A percentile compares a stretch with the other conserved stretches of the same genome.
Conservation (phyloP, 53 echinoderm and acorn worm genomes). For the Stichopus horrens region DNA sequence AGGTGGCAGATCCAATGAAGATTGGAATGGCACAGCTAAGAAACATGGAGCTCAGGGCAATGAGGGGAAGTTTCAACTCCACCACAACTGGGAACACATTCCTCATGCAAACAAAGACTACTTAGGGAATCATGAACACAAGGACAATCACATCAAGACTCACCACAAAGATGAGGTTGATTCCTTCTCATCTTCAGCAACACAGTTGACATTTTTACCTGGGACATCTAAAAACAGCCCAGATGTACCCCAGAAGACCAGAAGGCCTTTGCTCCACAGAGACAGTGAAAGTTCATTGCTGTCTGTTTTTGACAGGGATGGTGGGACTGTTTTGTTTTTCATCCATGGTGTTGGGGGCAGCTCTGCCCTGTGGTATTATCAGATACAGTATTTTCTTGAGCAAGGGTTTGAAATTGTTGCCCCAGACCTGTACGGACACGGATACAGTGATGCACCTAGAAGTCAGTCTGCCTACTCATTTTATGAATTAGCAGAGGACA, state of each 20-base stretch:
- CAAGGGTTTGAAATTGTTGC: constrained; percentile 83
- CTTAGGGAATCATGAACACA: neutral
- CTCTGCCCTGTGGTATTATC: constrained; percentile 78
- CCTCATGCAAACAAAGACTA: neutral
- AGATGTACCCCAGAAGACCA: neutral
- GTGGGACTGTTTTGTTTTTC: constrained; percentile 78
- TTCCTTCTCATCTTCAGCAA: neutral
- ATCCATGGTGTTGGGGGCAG: constrained; percentile 93
- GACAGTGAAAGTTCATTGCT: constrained; percentile 56
- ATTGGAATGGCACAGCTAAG: neutral
- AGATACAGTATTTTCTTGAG: constrained; percentile 70
- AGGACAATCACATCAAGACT: neutral
- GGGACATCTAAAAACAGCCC: neutral
- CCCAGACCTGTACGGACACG: constrained; percentile 91
- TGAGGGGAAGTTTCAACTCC: neutral
- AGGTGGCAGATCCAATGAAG: neutral
- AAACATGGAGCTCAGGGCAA: neutral
- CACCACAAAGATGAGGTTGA: neutral
- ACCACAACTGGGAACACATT: neutral
- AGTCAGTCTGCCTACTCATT: constrained; percentile 75
- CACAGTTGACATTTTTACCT: neutral
- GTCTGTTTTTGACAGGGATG: constrained; percentile 72
- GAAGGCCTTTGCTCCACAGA: neutral
- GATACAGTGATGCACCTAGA: constrained; percentile 84
- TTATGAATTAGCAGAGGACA: constrained; percentile 70